Conservation (phyloP, 2,888 invertebrate species). For the Agapetus fuscipes region DNA sequence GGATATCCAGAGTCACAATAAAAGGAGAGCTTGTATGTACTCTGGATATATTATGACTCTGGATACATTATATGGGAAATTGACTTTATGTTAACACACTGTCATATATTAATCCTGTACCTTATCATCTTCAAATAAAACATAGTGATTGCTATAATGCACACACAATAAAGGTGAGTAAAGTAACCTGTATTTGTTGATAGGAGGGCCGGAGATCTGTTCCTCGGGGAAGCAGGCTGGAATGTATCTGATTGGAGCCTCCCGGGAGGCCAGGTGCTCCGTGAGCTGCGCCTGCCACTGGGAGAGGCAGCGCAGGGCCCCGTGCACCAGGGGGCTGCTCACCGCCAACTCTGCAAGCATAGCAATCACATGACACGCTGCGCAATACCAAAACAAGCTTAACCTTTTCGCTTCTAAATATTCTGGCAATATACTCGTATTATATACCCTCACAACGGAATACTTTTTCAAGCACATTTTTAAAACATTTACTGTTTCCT, state of each 20-base stretch:
- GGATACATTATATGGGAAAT: too few relatives aligned
- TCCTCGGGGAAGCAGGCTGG: constrained; percentile 84
- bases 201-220: constrained; percentile 65
- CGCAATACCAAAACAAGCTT: constrained; percentile 4
- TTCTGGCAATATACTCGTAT: neutral
- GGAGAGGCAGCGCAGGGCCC: constrained; percentile 72
- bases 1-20: too few relatives aligned
- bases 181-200: constrained; percentile 76
- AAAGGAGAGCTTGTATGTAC: too few relatives aligned
- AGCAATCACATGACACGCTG: constrained; percentile 9
- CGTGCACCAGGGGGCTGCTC: constrained; percentile 87
- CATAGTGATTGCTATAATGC: neutral
- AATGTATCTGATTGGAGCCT: constrained; percentile 79
- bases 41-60: neutral
- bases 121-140: neutral
- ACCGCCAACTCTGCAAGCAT: constrained; percentile 87
- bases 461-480: too few relatives aligned
- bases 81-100: too few relatives aligned
- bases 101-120: too few relatives aligned
- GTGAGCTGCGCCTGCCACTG: constrained; percentile 82
- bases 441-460: too few relatives aligned
- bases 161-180: too few relatives aligned
- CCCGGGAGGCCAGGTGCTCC: constrained; percentile 65
- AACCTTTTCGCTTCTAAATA: too few relatives aligned
- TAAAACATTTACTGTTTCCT: too few relatives aligned